Evolutionary conservation across 35 echinoderm and acorn worm species (phyloP).

Genomic region (Strongylocentrotus purpuratus): DNA sequence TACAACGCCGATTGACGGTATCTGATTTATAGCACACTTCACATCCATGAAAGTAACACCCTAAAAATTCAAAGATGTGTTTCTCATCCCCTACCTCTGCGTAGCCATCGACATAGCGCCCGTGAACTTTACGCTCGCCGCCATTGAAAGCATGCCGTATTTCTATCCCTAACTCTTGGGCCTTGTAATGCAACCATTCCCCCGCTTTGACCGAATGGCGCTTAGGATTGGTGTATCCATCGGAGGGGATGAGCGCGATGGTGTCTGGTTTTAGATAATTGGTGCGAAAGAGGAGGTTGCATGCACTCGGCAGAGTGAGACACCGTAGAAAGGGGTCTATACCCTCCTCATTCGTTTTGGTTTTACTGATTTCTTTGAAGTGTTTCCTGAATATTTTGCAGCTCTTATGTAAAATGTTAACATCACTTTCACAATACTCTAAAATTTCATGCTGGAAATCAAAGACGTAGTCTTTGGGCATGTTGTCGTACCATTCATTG

Average conservation of each 20-base stretch:
- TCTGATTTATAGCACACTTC: neutral
- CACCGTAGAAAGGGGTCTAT: conserved; percentile 49
- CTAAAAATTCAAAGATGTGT: neutral
- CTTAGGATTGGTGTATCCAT: conserved; percentile 14
- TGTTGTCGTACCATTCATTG: conserved; percentile 17
- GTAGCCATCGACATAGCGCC: conserved; percentile 51
- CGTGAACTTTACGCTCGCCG: conserved; percentile 21
- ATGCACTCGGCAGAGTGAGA: conserved; percentile 62
- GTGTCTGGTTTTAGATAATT: conserved; percentile 54
- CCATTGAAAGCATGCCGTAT: conserved; percentile 58
- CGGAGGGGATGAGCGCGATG: neutral
- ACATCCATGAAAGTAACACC: conserved; percentile 2
- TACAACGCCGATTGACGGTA: neutral
- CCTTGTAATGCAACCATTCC: too few species aligned
- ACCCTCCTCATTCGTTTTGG: neutral
- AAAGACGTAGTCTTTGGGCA: conserved; percentile 33
- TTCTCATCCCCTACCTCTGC: neutral
- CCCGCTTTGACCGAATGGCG: conserved; percentile 33
- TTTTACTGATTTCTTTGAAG: conserved; percentile 14
- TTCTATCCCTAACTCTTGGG: too few species aligned
- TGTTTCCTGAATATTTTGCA: conserved; percentile 46
- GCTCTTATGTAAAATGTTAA: conserved; percentile 52
- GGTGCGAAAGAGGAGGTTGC: conserved; percentile 39
- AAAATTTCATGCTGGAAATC: conserved; percentile 56
- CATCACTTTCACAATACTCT: conserved; percentile 57